These are phyloP conservation scores for Apamea epomidion DNA, from an alignment of 2,888 invertebrate species.

Conservation along the genomic window DNA sequence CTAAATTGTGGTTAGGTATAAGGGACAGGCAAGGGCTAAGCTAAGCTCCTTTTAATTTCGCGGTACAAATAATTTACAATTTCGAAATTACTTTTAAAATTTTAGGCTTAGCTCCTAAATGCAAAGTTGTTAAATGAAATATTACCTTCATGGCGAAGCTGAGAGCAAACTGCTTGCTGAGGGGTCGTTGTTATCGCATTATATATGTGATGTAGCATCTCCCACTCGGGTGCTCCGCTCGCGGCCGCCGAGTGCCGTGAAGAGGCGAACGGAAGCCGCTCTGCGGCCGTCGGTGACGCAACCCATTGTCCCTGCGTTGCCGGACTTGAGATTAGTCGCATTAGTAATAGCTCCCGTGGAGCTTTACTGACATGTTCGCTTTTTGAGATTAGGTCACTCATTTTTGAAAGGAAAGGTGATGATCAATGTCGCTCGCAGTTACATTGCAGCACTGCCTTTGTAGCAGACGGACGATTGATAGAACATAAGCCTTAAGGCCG, in stretches of 20 bases:
- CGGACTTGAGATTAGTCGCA: conserved; percentile 47
- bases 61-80: neutral
- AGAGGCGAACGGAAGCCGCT: conserved; percentile 85
- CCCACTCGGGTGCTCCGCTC: conserved; percentile 79
- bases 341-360: conserved; percentile 26
- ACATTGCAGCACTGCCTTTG: neutral
- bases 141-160: conserved; percentile 89
- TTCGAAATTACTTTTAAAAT: neutral
- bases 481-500: neutral
- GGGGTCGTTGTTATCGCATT: conserved; percentile 81
- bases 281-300: conserved; percentile 81
- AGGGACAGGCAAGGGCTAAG: neutral
- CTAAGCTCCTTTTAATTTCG: neutral
- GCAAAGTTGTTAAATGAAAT: conserved; percentile 48
- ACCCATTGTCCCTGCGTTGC: conserved; percentile 82
- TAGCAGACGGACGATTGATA: neutral
- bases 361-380: conserved; percentile 35
- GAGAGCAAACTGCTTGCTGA: conserved; percentile 85
- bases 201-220: conserved; percentile 82
- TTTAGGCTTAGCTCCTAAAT: neutral
- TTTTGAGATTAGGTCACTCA: neutral
- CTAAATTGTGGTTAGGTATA: neutral
- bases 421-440: neutral
- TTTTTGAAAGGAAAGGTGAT: neutral
- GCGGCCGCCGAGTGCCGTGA: conserved; percentile 74